These are phyloP conservation scores for Pyralis farinalis DNA, from an alignment of 2,888 invertebrate genomes.

Conservation along the genomic window DNA sequence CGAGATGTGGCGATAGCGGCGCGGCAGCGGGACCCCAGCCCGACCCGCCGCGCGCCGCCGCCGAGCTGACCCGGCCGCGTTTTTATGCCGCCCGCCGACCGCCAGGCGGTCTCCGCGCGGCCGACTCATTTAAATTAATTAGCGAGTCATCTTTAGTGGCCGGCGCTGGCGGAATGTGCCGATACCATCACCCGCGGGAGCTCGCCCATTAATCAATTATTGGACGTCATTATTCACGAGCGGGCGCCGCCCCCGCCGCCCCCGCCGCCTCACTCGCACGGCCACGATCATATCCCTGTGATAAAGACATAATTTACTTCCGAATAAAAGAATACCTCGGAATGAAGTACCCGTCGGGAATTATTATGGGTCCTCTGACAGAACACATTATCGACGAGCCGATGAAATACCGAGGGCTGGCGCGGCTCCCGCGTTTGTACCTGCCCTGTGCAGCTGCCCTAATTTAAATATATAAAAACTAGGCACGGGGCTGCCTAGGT, in stretches of 20 bases:
- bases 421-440: neutral
- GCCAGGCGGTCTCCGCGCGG: slow-evolving; percentile 32
- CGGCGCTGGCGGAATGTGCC: slow-evolving; percentile 31
- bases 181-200: slow-evolving; percentile 41
- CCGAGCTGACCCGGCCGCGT: slow-evolving; percentile 24
- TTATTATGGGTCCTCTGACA: slow-evolving; percentile 15
- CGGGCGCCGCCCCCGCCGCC: slow-evolving; percentile 26
- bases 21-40: slow-evolving; percentile 12
- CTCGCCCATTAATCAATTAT: slow-evolving; percentile 66
- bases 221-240: slow-evolving; percentile 66
- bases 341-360: slow-evolving; percentile 16
- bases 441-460: no score
- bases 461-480: no score
- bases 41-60: slow-evolving; percentile 17
- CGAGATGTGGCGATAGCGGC: slow-evolving; percentile 26
- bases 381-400: slow-evolving; percentile 11
- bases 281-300: slow-evolving; percentile 38
- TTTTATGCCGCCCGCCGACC: slow-evolving; percentile 23
- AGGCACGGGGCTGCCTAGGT: no score
- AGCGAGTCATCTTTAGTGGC: slow-evolving; percentile 52
- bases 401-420: neutral
- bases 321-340: slow-evolving; percentile 23
- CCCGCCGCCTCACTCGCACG: slow-evolving; percentile 24
- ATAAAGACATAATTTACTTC: slow-evolving; percentile 66
- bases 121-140: slow-evolving; percentile 66